Conservation (phyloP, 2,797 vertebrate species). For the Steatocranus sp. region DNA sequence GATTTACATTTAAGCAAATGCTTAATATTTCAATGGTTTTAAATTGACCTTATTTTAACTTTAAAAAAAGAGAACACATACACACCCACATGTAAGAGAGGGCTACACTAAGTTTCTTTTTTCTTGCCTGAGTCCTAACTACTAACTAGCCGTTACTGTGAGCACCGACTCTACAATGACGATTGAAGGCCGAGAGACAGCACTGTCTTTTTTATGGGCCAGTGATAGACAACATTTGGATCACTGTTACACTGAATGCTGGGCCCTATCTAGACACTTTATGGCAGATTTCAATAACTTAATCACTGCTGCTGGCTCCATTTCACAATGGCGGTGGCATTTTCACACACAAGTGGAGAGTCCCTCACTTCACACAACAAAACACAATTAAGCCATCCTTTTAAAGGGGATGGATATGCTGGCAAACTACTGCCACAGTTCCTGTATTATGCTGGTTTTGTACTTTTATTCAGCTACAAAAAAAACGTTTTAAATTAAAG, state of each 20-base stretch:
- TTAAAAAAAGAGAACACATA: not conserved
- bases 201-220: not conserved
- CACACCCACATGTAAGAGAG: not conserved
- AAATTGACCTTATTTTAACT: not conserved
- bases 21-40: not conserved
- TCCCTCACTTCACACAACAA: not conserved
- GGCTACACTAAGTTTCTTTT: not conserved
- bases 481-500: not conserved
- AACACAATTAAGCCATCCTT: not conserved
- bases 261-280: not conserved
- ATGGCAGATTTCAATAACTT: not conserved
- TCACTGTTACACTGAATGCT: not conserved
- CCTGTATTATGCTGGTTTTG: not conserved
- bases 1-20: not conserved
- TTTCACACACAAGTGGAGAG: not conserved
- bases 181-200: not conserved
- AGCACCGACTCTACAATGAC: rapidly evolving
- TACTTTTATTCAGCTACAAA: not conserved
- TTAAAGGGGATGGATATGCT: not conserved
- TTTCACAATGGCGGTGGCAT: not conserved
- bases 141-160: not conserved
- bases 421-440: not conserved
- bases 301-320: not conserved
- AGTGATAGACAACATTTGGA: not conserved
- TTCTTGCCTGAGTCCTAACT: rapidly evolving